phyloP scores from a whole-genome alignment of 1,140 invertebrate genomes.

The Bombus haemorrhoidalis region DNA sequence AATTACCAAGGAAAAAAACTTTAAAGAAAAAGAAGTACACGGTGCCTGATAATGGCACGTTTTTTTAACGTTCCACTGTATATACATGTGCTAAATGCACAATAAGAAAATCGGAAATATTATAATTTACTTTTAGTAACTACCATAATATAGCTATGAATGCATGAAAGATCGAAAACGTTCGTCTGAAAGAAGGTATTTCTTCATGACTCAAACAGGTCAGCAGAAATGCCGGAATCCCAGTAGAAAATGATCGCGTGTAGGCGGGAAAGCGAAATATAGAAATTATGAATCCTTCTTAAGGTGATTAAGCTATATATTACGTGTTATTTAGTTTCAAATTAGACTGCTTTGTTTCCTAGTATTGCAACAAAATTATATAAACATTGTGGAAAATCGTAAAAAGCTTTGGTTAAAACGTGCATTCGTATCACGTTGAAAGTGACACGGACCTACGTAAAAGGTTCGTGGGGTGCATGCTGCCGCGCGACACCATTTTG shows the following conservation, averaged over 20 bases:
- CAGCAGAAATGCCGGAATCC: constrained; percentile 44
- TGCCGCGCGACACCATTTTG: constrained; percentile 70
- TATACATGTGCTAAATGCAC: background rate
- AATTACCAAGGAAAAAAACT: background rate
- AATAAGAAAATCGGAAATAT: background rate
- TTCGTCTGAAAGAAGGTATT: background rate
- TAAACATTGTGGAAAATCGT: background rate
- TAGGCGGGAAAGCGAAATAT: constrained; percentile 64
- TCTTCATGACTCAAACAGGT: background rate
- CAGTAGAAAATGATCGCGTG: constrained; percentile 4
- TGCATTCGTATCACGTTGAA: background rate
- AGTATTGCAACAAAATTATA: background rate
- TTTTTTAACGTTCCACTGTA: background rate
- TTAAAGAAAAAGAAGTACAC: background rate
- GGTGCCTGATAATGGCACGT: background rate
- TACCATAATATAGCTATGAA: background rate
- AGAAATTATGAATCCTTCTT: constrained; percentile 18
- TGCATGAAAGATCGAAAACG: background rate
- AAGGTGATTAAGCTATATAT: constrained; percentile 10
- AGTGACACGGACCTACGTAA: background rate
- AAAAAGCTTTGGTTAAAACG: background rate
- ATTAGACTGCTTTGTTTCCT: background rate
- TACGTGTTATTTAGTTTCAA: background rate
- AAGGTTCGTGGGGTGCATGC: constrained; percentile 50
- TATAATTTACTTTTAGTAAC: background rate